Evolutionary conservation across 23 tunicate species (phyloP), one percentile per base, ranked within the genome.

Genomic region (Styela clava): DNA sequence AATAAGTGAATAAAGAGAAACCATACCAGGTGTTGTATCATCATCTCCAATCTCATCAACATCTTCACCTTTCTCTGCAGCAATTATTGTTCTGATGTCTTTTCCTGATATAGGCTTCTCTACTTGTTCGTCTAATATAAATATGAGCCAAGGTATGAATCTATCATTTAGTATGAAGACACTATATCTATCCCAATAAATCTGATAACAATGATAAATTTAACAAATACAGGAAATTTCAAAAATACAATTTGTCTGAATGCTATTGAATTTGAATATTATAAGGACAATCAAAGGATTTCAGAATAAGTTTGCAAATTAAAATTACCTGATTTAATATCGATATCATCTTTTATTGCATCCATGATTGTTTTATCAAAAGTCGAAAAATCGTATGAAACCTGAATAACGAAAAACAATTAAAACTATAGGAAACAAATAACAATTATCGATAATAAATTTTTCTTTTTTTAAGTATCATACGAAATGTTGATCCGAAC

Each of bases 61-160:
- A 25, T 76, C 81, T 76, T 76, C 64, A 12, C 81, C 81, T 24
- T 76, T 76, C 24, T 76, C 62, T 20, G 81, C 81, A 16, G 81
- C 81, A n/a, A 76, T 44, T 22, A 76, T 76, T 51, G 81, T 76
- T 37, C 81, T 24, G 81, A 76, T 76, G 31, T 76, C 81, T 44
- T 76, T 76, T 21, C 81, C 81, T 52, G 81, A 76, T 52, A 51
- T 76, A 9, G 81, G 81, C 24, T 52, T 76, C 26, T 76, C 64
- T 0, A 20, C 65, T 7, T 25, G 29, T 33, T 52, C 26, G 24
- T 76, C 81, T 76, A 68, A 68, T 24, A 18, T 56, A 68, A 21
- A 12, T 29, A 24, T 16, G 27, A 68, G 73, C 27, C 28, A 68
- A 31, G 73, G 24, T n/a, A n/a, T n/a, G n/a, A n/a, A n/a, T n/a